Percentiles rank a stretch among this genome's conserved stretches.
Evolutionary conservation across 1,140 invertebrate genomes (phyloP).

Genomic region (Neodiprion lecontei): DNA sequence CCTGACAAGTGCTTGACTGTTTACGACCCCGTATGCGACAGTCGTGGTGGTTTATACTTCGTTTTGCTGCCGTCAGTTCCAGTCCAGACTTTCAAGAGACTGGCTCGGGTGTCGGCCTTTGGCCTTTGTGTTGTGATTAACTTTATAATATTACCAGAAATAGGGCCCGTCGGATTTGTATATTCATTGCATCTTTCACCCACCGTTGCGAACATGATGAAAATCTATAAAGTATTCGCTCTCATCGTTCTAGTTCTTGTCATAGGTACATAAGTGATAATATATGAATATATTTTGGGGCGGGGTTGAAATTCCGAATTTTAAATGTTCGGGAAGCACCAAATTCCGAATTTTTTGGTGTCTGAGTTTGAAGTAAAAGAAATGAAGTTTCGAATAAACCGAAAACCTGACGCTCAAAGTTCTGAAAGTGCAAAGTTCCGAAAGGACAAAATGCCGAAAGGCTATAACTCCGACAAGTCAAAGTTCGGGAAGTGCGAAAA

Average conservation of each 20-base stretch:
- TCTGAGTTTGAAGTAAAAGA: too few relatives aligned
- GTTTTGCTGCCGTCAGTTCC: conserved; percentile 1
- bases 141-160: not conserved
- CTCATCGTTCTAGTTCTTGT: not conserved
- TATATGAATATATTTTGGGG: too few relatives aligned
- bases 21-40: not conserved
- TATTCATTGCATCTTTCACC: too few relatives aligned
- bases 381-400: too few relatives aligned
- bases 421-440: too few relatives aligned
- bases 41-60: not conserved
- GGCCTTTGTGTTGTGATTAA: conserved; percentile 4
- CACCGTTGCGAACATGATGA: not conserved
- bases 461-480: too few relatives aligned
- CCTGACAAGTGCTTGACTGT: conserved; percentile 2
- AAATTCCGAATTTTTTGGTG: too few relatives aligned
- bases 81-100: not conserved
- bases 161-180: not conserved
- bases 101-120: not conserved
- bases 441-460: too few relatives aligned
- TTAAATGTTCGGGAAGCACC: too few relatives aligned
- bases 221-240: not conserved
- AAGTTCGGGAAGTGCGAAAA: too few relatives aligned
- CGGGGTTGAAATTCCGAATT: too few relatives aligned
- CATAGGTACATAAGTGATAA: not conserved
- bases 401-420: too few relatives aligned